These are phyloP conservation scores for Torymus texanus DNA, from an alignment of 2,888 invertebrate species.

Conservation along the genomic window DNA sequence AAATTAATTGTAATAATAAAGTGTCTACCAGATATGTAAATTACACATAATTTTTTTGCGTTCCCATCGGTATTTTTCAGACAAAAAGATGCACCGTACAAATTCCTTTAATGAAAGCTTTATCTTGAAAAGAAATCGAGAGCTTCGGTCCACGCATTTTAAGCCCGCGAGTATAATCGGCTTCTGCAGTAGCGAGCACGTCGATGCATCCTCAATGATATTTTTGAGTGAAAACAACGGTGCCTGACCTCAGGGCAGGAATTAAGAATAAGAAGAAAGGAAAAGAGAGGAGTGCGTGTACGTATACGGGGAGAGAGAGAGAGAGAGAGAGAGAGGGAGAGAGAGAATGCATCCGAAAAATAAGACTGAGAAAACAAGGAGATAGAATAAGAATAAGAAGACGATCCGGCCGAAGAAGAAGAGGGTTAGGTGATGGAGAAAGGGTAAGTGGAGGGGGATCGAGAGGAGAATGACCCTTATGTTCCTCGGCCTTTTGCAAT, in stretches of 20 bases:
- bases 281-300: conserved; percentile 10
- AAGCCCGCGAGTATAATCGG: conserved; percentile 32
- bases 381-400: conserved; percentile 46
- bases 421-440: conserved; percentile 56
- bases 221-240: conserved; percentile 61
- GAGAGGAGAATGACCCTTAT: conserved; percentile 71
- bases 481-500: conserved; percentile 61
- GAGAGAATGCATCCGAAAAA: conserved; percentile 53
- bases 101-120: conserved; percentile 28
- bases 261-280: conserved; percentile 49
- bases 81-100: neutral
- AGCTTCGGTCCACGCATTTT: neutral
- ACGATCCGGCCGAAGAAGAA: conserved; percentile 56
- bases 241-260: conserved; percentile 59
- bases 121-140: conserved; percentile 39
- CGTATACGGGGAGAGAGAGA: too few relatives aligned
- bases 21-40: neutral
- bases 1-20: neutral
- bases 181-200: conserved; percentile 52
- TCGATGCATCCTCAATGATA: conserved; percentile 54
- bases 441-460: conserved; percentile 55
- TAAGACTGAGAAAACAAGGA: conserved; percentile 53
- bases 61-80: neutral
- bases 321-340: neutral
- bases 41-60: neutral